phyloP scores from a whole-genome alignment of 2,888 invertebrate species.

The Coremacera marginata region DNA sequence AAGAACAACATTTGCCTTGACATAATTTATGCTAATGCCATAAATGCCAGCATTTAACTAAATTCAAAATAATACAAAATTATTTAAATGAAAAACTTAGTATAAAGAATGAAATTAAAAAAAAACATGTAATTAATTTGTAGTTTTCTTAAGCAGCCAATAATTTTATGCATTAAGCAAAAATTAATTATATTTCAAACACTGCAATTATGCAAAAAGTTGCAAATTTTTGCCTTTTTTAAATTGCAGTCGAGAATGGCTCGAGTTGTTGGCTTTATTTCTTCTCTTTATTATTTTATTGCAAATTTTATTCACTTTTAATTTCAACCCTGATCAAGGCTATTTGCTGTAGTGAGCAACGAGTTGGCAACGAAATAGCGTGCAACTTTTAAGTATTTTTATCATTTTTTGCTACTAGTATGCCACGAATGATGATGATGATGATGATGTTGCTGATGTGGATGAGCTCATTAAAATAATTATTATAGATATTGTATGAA shows the following conservation, averaged over 20 bases:
- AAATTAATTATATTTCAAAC: too few relatives aligned
- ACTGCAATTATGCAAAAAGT: too few relatives aligned
- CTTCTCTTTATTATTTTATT: not conserved
- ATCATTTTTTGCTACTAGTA: not conserved
- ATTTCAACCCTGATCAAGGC: slow-evolving; percentile 3
- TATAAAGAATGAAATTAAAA: too few relatives aligned
- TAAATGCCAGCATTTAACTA: too few relatives aligned
- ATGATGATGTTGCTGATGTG: not conserved
- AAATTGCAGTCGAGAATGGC: not conserved
- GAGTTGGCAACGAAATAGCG: not conserved
- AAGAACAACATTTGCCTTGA: too few relatives aligned
- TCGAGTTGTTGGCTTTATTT: not conserved
- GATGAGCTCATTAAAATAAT: slow-evolving; percentile 14
- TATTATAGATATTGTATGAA: not conserved
- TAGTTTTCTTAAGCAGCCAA: too few relatives aligned
- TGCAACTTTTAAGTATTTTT: not conserved
- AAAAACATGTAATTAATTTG: too few relatives aligned
- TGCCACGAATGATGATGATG: not conserved
- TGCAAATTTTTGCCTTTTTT: not conserved
- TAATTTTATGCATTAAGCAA: too few relatives aligned
- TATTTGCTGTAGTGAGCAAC: not conserved
- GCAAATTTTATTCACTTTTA: slow-evolving; percentile 10
- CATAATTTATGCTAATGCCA: too few relatives aligned
- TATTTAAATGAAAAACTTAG: too few relatives aligned
- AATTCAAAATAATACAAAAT: too few relatives aligned